phyloP scores from a whole-genome alignment of 2,113 vertebrate species.

The Lathamus discolor region DNA sequence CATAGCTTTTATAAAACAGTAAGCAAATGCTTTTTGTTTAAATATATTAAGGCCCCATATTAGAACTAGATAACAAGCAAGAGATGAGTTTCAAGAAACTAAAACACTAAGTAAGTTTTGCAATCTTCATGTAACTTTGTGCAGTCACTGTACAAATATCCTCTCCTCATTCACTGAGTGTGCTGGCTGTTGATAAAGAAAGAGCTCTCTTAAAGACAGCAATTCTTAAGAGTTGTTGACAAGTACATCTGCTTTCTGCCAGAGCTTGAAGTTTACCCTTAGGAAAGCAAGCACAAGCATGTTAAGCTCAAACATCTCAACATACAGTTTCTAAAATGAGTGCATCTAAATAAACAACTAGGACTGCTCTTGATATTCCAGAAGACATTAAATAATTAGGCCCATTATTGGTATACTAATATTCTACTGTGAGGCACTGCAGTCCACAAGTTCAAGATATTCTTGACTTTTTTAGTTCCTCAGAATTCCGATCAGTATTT shows the following conservation, averaged over 20 bases:
- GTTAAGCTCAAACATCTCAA: not conserved
- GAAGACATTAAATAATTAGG: not conserved
- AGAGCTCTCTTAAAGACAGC: not conserved
- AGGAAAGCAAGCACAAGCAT: not conserved
- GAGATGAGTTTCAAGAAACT: not conserved
- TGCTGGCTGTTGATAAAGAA: not conserved
- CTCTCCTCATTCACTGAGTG: not conserved
- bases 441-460: not conserved
- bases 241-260: not conserved
- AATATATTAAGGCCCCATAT: not conserved
- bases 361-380: not conserved
- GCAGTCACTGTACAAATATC: not conserved
- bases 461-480: not conserved
- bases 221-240: not conserved
- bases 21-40: not conserved
- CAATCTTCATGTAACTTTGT: not conserved
- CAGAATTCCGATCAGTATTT: not conserved
- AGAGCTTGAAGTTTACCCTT: not conserved
- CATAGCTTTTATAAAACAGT: not conserved
- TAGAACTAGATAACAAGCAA: not conserved
- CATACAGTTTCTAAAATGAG: not conserved
- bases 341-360: not conserved
- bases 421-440: not conserved
- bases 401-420: not conserved
- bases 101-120: not conserved